Conservation (phyloP, 2,888 invertebrate genomes). For the Trisateles emortualis region DNA sequence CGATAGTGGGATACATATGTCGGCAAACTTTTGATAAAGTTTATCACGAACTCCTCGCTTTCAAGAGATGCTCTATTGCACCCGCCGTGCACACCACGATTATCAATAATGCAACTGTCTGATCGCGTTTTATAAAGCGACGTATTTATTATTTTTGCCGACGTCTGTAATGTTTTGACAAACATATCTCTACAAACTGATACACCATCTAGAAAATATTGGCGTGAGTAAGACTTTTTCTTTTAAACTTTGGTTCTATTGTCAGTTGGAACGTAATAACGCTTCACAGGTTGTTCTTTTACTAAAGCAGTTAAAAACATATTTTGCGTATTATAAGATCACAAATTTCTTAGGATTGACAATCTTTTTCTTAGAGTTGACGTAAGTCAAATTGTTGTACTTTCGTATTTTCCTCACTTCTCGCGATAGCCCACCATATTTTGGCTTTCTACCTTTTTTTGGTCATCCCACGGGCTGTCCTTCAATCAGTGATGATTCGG, state of each 20-base stretch:
- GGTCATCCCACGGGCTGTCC: conserved; percentile 7
- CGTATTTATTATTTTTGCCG: conserved; percentile 19
- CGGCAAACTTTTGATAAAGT: conserved; percentile 21
- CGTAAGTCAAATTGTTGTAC: neutral
- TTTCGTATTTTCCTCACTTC: neutral
- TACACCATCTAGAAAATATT: conserved; percentile 22
- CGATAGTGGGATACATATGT: conserved; percentile 29
- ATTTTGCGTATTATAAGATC: conserved; percentile 23
- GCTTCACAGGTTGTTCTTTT: conserved; percentile 15
- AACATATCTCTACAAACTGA: conserved; percentile 22
- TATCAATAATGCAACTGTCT: conserved; percentile 18
- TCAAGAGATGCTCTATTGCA: conserved; percentile 8
- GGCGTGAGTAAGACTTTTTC: conserved; percentile 22
- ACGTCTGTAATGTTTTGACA: conserved; percentile 22
- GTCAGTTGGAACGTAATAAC: conserved; percentile 14
- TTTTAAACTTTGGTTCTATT: conserved; percentile 14
- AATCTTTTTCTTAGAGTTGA: neutral
- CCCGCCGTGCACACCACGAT: conserved; percentile 14
- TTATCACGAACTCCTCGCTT: conserved; percentile 16
- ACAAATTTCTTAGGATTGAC: conserved; percentile 2
- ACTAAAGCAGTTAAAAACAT: conserved; percentile 19
- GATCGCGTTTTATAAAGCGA: conserved; percentile 21
- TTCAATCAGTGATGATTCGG: conserved; percentile 16
- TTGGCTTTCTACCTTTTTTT: neutral
- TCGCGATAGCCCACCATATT: neutral